Conservation (phyloP, 2,888 invertebrate genomes). For the Sesamia inferens region DNA sequence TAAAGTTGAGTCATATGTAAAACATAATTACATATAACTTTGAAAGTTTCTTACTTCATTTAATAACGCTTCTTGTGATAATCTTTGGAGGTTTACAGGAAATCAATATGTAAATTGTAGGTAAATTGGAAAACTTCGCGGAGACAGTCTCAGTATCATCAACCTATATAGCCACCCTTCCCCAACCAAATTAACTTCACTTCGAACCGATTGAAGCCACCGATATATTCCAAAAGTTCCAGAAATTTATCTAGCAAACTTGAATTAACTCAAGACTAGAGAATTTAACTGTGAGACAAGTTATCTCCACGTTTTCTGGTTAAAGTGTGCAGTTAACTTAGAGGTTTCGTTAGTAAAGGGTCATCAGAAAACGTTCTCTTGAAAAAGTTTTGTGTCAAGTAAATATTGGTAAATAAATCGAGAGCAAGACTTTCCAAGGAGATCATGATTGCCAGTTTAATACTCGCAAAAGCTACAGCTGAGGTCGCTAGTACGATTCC, state of each 20-base stretch:
- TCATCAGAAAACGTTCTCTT: background rate
- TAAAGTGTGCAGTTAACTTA: constrained; percentile 45
- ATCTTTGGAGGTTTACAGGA: background rate
- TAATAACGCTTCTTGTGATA: background rate
- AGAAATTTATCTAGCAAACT: constrained; percentile 67
- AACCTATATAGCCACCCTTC: constrained; percentile 24
- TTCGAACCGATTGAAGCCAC: constrained; percentile 64
- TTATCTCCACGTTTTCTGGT: constrained; percentile 52
- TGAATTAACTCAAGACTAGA: constrained; percentile 61
- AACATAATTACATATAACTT: background rate
- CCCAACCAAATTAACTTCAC: constrained; percentile 63
- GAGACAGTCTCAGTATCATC: constrained; percentile 22
- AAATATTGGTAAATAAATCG: background rate
- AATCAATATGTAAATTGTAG: background rate
- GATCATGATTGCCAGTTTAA: background rate
- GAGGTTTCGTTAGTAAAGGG: constrained; percentile 28
- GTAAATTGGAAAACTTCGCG: background rate
- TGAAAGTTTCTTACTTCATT: background rate
- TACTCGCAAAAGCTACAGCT: background rate
- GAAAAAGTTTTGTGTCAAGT: background rate
- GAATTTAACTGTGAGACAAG: constrained; percentile 63
- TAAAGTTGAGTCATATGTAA: background rate
- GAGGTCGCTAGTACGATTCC: background rate
- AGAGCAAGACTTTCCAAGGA: background rate
- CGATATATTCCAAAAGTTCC: constrained; percentile 68